A percentile compares a stretch with the other conserved stretches of the same genome.
Conservation (phyloP, 2,797 vertebrate species). For the Galago senegalensis region DNA sequence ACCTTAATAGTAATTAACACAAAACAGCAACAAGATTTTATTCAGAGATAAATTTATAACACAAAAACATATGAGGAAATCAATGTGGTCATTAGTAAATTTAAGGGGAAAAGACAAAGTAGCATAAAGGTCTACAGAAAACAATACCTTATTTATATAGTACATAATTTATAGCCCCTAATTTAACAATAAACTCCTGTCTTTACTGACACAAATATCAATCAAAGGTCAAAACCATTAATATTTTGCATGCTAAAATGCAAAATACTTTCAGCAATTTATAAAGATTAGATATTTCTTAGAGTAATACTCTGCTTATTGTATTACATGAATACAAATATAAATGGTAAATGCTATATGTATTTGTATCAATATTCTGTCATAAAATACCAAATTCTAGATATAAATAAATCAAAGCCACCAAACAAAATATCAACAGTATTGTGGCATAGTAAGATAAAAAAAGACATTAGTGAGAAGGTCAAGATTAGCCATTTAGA, state of each 20-base stretch:
- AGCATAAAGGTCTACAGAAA: not conserved
- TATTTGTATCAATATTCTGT: not conserved
- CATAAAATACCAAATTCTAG: conserved; percentile 40
- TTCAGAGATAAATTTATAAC: conserved; percentile 22
- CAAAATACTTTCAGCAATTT: not conserved
- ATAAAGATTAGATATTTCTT: conserved; percentile 33
- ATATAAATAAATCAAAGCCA: conserved; percentile 44
- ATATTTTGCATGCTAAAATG: conserved; percentile 55
- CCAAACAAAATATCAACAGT: not conserved
- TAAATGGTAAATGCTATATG: not conserved
- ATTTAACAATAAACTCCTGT: conserved; percentile 10
- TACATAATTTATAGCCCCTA: not conserved
- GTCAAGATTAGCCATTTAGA: not conserved
- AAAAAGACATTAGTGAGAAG: not conserved
- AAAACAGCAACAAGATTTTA: not conserved
- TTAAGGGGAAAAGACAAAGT: not conserved
- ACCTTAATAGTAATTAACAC: conserved; percentile 21
- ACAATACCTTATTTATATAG: not conserved
- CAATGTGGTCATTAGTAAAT: not conserved
- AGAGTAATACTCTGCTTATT: conserved; percentile 1
- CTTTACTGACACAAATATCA: conserved; percentile 40
- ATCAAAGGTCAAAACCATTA: conserved; percentile 43
- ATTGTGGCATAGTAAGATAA: not conserved
- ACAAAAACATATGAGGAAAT: not conserved
- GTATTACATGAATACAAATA: conserved; percentile 32